Evolutionary conservation across 1,140 invertebrate species (phyloP).

Genomic region (Solenopsis invicta): DNA sequence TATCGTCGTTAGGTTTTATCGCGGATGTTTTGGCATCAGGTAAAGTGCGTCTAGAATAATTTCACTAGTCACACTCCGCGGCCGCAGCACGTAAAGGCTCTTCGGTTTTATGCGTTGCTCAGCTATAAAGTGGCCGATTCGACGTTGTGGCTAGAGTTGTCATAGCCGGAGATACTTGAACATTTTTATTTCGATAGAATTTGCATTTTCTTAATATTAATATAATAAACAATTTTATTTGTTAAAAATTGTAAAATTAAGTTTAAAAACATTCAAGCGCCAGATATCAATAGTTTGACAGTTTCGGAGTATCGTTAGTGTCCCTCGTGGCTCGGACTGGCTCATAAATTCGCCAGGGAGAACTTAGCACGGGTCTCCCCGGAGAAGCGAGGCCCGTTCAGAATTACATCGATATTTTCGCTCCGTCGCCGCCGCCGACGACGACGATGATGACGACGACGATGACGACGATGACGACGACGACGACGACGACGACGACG

Average conservation of each 20-base stretch:
- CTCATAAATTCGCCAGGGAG: constrained; percentile 24
- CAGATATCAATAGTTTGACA: not conserved
- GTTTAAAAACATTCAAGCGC: not conserved
- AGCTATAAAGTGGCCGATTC: constrained; percentile 16
- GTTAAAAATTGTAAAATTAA: not conserved
- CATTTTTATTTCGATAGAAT: too few relatives aligned
- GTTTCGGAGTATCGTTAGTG: constrained; percentile 16
- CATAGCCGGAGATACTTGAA: not conserved
- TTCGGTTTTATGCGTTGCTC: constrained; percentile 34
- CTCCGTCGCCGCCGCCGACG: not conserved
- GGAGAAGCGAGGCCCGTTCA: not conserved
- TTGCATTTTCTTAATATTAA: not conserved
- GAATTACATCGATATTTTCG: constrained; percentile 49
- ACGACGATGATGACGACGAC: too few relatives aligned
- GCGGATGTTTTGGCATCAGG: constrained; percentile 36
- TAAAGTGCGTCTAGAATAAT: constrained; percentile 60
- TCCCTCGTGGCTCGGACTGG: not conserved
- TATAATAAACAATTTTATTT: not conserved
- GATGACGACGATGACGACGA: too few relatives aligned
- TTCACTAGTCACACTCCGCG: constrained; percentile 18
- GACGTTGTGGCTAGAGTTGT: not conserved
- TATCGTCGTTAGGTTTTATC: constrained; percentile 47
- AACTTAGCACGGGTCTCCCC: constrained; percentile 27
- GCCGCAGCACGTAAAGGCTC: constrained; percentile 30
- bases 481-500: not conserved